These are phyloP conservation scores for Camponotus fellah DNA, from an alignment of 2,888 invertebrate species.

Conservation along the genomic window DNA sequence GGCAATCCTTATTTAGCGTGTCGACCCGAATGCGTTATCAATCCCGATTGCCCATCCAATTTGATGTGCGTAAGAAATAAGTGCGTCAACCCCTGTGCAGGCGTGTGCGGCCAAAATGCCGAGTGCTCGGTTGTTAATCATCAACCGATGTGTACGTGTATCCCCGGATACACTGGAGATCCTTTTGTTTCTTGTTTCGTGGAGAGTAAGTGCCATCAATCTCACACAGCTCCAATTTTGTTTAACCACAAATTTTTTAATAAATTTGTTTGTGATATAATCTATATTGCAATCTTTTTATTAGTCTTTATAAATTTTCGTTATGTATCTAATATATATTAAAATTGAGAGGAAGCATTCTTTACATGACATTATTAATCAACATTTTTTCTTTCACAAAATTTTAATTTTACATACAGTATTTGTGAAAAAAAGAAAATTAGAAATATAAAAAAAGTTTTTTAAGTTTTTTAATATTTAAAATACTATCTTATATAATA, in stretches of 20 bases:
- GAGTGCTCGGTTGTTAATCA: slow-evolving; percentile 92
- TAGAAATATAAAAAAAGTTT: background rate
- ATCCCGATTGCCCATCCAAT: slow-evolving; percentile 91
- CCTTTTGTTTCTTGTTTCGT: slow-evolving; percentile 77
- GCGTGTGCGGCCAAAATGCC: slow-evolving; percentile 92
- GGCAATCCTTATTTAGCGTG: slow-evolving; percentile 87
- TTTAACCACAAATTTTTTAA: background rate
- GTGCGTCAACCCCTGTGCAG: slow-evolving; percentile 93
- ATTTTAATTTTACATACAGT: background rate
- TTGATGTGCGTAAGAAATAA: slow-evolving; percentile 92
- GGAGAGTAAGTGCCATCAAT: slow-evolving; percentile 69
- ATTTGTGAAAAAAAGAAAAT: slow-evolving; percentile 3
- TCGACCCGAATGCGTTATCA: slow-evolving; percentile 90
- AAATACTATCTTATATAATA: background rate
- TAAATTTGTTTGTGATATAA: too few species aligned
- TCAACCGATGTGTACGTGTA: slow-evolving; percentile 88
- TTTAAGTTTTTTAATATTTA: background rate
- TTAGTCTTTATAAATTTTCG: background rate
- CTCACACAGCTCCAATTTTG: background rate
- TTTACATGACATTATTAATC: background rate
- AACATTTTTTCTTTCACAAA: background rate
- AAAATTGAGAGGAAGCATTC: background rate
- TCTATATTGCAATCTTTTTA: background rate
- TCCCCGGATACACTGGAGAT: slow-evolving; percentile 83
- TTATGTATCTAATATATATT: background rate